These are phyloP conservation scores for Microchirus variegatus DNA, from an alignment of 2,797 vertebrate genomes.

Conservation along the genomic window DNA sequence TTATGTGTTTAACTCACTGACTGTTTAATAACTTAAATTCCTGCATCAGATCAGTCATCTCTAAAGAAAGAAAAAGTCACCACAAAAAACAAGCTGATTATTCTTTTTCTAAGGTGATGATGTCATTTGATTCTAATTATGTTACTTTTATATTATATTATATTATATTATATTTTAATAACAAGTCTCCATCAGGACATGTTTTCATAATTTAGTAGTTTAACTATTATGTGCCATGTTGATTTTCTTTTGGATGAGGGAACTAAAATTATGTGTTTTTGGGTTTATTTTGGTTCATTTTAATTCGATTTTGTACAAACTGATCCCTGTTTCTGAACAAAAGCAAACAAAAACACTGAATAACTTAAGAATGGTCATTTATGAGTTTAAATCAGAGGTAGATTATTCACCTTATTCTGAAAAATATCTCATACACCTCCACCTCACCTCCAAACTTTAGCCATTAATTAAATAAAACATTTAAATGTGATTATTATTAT, in stretches of 20 bases:
- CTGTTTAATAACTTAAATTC: neutral
- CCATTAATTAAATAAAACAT: no score
- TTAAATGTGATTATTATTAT: no score
- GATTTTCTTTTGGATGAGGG: neutral
- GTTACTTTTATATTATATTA: no score
- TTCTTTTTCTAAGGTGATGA: no score
- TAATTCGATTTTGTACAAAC: neutral
- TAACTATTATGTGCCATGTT: neutral
- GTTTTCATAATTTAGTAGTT: neutral
- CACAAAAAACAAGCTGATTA: no score
- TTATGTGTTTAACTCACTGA: neutral
- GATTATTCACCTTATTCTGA: no score
- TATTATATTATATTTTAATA: neutral
- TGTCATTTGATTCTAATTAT: neutral
- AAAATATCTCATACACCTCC: no score
- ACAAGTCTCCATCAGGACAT: neutral
- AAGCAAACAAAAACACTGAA: neutral
- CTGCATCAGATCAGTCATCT: accelerated
- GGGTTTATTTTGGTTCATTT: neutral
- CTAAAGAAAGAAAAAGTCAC: conserved; percentile 1
- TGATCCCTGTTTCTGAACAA: neutral
- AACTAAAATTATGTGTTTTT: neutral
- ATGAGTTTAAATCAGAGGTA: no score
- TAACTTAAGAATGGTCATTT: no score
- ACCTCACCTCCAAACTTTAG: no score